These are phyloP conservation scores for Helicoverpa zea DNA, from an alignment of 1,140 invertebrate species.

Conservation along the genomic window DNA sequence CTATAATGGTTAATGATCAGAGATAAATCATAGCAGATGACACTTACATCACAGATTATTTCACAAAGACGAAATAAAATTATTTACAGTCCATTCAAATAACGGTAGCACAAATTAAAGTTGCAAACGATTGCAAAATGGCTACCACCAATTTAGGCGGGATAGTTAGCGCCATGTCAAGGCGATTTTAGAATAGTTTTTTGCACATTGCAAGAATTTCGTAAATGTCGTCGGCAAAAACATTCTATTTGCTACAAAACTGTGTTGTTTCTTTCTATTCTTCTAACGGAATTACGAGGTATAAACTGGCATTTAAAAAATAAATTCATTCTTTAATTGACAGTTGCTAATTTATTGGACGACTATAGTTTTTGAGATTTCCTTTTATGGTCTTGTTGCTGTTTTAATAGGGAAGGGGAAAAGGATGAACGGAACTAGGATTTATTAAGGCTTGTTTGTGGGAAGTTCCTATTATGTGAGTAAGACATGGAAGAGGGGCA, in stretches of 20 bases:
- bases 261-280: slow-evolving; percentile 10
- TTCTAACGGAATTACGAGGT: not conserved
- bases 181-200: slow-evolving; percentile 47
- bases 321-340: not conserved
- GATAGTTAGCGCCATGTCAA: slow-evolving; percentile 42
- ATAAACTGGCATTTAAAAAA: not conserved
- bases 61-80: slow-evolving; percentile 20
- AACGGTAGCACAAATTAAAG: slow-evolving; percentile 47
- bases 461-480: too few species aligned
- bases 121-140: slow-evolving; percentile 46
- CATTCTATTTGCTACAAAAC: slow-evolving; percentile 13
- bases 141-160: slow-evolving; percentile 23
- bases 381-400: not conserved
- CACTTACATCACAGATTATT: slow-evolving; percentile 25
- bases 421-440: too few species aligned
- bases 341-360: not conserved
- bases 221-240: slow-evolving; percentile 32
- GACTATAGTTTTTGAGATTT: not conserved
- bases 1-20: slow-evolving; percentile 16
- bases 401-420: too few species aligned
- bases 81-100: slow-evolving; percentile 24
- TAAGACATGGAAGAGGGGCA: too few species aligned
- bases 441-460: too few species aligned
- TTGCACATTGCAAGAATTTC: slow-evolving; percentile 43
- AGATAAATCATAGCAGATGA: slow-evolving; percentile 22